phyloP scores from a whole-genome alignment of 1,140 invertebrate genomes.

The Bilobella aurantiaca region DNA sequence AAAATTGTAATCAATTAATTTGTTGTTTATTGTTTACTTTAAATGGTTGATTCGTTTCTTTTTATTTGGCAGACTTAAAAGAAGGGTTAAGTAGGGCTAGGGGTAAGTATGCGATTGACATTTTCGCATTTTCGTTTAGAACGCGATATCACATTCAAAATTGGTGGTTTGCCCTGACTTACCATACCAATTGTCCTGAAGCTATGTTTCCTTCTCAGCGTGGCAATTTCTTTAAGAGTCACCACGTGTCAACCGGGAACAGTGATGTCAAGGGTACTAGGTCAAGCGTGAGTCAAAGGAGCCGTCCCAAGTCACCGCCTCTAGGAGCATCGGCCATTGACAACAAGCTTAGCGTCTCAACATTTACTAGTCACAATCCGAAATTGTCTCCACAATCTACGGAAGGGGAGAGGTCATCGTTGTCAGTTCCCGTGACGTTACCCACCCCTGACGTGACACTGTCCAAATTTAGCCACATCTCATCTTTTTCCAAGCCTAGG shows the following conservation, averaged over 20 bases:
- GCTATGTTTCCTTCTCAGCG: slow-evolving; percentile 5
- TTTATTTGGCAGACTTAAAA: background rate
- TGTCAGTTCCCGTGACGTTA: too few relatives aligned
- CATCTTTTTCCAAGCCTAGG: too few relatives aligned
- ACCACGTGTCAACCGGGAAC: background rate
- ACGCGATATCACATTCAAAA: background rate
- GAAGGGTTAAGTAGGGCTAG: background rate
- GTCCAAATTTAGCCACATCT: too few relatives aligned
- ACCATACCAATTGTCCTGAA: too few relatives aligned
- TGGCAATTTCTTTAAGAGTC: background rate
- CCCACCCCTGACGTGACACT: too few relatives aligned
- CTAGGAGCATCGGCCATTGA: background rate
- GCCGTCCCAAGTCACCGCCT: background rate
- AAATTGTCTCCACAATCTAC: too few relatives aligned
- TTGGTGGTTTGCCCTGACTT: background rate
- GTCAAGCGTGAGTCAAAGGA: background rate
- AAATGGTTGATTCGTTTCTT: background rate
- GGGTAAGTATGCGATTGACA: background rate
- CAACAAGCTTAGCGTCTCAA: too few relatives aligned
- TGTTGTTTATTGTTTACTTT: too few relatives aligned
- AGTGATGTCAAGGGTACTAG: background rate
- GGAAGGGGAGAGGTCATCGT: too few relatives aligned
- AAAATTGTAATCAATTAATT: too few relatives aligned
- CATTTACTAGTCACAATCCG: too few relatives aligned
- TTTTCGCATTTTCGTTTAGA: background rate